These are phyloP conservation scores for Anagyrus pseudococci DNA, from an alignment of 2,888 invertebrate species.

Conservation along the genomic window DNA sequence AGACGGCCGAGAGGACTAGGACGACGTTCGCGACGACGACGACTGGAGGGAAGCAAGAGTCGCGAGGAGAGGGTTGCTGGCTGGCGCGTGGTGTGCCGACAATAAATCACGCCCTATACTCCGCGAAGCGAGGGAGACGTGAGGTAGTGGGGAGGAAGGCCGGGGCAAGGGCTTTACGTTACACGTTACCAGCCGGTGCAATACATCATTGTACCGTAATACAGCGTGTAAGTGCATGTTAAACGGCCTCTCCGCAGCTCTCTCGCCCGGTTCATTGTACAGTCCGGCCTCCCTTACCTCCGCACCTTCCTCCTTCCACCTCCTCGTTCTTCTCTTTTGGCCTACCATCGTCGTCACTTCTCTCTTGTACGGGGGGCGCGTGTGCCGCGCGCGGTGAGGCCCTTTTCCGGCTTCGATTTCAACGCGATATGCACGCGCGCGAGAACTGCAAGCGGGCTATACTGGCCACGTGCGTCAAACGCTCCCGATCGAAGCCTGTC, in stretches of 20 bases:
- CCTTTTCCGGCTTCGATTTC: constrained; percentile 34
- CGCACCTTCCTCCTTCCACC: constrained; percentile 7
- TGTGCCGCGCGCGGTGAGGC: too few species aligned
- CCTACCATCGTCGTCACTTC: background rate
- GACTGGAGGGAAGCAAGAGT: too few species aligned
- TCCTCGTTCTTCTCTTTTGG: constrained; percentile 3
- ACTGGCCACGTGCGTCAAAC: constrained; percentile 8
- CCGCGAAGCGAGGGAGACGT: background rate
- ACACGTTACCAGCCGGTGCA: constrained; percentile 32
- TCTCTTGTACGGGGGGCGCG: too few species aligned
- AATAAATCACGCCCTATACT: constrained; percentile 31
- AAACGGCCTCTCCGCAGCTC: constrained; percentile 35
- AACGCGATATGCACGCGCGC: constrained; percentile 15
- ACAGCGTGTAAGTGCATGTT: constrained; percentile 40
- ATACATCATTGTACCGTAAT: constrained; percentile 40
- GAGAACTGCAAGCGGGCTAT: background rate
- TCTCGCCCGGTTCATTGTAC: background rate
- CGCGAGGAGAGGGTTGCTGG: too few species aligned
- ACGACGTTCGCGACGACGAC: too few species aligned
- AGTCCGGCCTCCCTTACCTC: too few species aligned
- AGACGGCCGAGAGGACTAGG: too few species aligned
- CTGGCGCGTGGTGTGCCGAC: too few species aligned
- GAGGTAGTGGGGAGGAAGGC: constrained; percentile 1
- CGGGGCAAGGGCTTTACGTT: constrained; percentile 29
- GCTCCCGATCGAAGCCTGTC: too few species aligned